Conservation (phyloP, 2,113 vertebrate genomes). For the Panthera uncia region DNA sequence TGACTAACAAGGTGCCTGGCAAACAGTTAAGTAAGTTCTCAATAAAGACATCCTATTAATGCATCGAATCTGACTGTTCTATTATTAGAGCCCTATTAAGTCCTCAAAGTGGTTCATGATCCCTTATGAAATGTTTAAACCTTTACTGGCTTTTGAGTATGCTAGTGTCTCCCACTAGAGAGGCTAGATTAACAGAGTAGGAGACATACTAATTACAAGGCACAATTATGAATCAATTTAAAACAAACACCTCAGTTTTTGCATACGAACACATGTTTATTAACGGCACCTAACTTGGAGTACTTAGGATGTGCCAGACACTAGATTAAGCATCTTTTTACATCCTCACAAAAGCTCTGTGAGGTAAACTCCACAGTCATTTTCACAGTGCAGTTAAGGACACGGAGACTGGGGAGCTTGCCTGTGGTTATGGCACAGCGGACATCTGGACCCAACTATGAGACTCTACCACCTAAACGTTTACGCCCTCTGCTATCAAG, state of each 20-base stretch:
- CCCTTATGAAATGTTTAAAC: conserved; percentile 9
- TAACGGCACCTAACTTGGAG: neutral
- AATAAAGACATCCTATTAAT: neutral
- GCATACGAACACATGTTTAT: neutral
- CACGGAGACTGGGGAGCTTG: neutral
- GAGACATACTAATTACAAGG: neutral
- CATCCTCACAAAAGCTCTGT: neutral
- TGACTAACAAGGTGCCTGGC: neutral
- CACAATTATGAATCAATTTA: conserved; percentile 15
- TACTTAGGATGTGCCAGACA: neutral
- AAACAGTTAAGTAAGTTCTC: neutral
- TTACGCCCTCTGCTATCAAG: neutral
- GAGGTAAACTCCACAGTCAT: neutral
- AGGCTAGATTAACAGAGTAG: conserved; percentile 5
- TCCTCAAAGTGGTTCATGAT: neutral
- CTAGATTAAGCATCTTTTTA: neutral
- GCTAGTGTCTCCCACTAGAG: neutral
- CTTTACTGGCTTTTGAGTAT: conserved; percentile 30
- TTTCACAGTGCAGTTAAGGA: neutral
- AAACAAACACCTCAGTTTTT: neutral
- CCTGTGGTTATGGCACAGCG: too few species aligned
- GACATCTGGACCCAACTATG: neutral
- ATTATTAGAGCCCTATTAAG: neutral
- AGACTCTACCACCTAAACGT: neutral
- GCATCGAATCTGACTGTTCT: neutral